These are phyloP conservation scores for Catocala sponsa DNA, from an alignment of 2,888 invertebrate species.

Conservation along the genomic window DNA sequence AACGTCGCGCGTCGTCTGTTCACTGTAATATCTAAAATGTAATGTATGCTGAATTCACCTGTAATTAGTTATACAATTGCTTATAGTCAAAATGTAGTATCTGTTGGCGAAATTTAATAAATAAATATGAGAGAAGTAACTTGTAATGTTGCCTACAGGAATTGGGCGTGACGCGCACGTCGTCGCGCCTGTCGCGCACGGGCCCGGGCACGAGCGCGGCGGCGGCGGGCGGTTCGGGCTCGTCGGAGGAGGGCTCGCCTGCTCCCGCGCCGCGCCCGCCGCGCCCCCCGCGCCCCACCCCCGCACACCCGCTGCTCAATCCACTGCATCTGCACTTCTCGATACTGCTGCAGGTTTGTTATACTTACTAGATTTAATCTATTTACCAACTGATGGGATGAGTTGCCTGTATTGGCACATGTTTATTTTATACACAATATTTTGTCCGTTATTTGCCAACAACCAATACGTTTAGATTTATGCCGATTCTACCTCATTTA, in stretches of 20 bases:
- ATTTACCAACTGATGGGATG: too few relatives aligned
- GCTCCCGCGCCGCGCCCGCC: constrained; percentile 72
- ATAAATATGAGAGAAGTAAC: too few relatives aligned
- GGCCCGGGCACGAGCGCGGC: constrained; percentile 70
- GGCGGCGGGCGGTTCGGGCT: constrained; percentile 84
- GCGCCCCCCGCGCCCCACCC: constrained; percentile 64
- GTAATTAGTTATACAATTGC: too few relatives aligned
- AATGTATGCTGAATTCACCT: too few relatives aligned
- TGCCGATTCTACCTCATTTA: too few relatives aligned
- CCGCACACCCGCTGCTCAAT: constrained; percentile 89
- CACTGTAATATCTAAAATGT: too few relatives aligned
- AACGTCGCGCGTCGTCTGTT: too few relatives aligned
- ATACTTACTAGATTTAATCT: not conserved
- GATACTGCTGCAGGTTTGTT: constrained; percentile 90
- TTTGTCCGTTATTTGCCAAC: too few relatives aligned
- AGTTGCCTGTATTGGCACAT: too few relatives aligned
- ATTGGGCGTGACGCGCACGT: constrained; percentile 93
- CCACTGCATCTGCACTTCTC: constrained; percentile 96
- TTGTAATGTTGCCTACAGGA: constrained; percentile 80
- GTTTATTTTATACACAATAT: too few relatives aligned
- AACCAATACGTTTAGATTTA: too few relatives aligned
- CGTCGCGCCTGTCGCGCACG: constrained; percentile 91
- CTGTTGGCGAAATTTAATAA: not conserved
- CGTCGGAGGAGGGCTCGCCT: constrained; percentile 85
- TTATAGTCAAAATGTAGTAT: too few relatives aligned